A percentile compares a stretch with the other conserved stretches of the same genome.
Conservation (phyloP, 2,797 vertebrate genomes). For the Etheostoma perlongum region DNA sequence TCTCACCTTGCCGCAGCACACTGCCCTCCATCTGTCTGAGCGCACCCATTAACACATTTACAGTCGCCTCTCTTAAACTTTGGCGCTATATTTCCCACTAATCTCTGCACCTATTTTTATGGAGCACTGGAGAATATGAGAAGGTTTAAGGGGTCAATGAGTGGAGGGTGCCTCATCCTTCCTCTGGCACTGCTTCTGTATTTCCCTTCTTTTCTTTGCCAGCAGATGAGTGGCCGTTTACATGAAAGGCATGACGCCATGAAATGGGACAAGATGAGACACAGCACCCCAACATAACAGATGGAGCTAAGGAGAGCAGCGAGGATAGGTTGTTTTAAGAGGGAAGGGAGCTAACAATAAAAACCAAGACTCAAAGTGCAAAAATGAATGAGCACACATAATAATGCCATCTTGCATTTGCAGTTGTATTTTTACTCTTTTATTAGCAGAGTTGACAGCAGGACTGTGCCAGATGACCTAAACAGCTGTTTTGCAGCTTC, state of each 20-base stretch:
- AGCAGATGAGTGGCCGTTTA: constrained; percentile 21
- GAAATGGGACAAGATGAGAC: constrained; percentile 54
- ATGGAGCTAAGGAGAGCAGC: constrained; percentile 28
- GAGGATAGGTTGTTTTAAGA: neutral
- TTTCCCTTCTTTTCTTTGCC: neutral
- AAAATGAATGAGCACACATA: neutral
- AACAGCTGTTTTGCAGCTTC: constrained; percentile 33
- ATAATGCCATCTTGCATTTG: neutral
- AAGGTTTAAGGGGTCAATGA: constrained; percentile 1
- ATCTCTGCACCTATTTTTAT: constrained; percentile 28
- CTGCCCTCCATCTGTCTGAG: constrained; percentile 54
- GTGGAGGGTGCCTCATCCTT: constrained; percentile 4
- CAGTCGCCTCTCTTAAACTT: neutral
- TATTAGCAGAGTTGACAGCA: neutral
- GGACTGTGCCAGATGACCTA: neutral
- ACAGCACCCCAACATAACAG: constrained; percentile 44
- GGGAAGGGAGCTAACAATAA: neutral
- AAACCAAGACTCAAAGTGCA: constrained; percentile 1
- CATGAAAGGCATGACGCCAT: constrained; percentile 48
- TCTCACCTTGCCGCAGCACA: constrained; percentile 43
- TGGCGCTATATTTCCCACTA: neutral
- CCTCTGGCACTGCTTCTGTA: neutral
- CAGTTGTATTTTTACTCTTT: neutral
- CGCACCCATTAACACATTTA: constrained; percentile 38
- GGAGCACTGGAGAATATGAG: neutral